These are phyloP conservation scores for Rhodophaea formosa DNA, from an alignment of 2,888 invertebrate species.

Conservation along the genomic window DNA sequence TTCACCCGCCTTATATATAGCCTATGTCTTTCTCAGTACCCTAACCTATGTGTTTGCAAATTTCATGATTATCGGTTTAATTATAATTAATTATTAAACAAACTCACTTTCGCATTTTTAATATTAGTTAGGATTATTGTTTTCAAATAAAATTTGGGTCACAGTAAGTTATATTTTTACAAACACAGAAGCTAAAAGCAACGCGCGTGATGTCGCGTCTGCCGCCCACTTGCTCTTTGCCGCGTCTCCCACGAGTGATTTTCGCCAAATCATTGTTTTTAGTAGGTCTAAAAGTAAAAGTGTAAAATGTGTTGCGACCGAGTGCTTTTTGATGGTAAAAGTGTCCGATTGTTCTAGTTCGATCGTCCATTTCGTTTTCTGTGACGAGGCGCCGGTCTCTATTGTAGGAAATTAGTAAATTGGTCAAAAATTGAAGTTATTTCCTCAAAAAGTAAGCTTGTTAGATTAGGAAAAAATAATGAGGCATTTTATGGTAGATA, in stretches of 20 bases:
- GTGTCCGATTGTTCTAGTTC: slow-evolving; percentile 23
- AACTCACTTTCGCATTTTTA: too few relatives aligned
- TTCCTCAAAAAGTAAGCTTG: background rate
- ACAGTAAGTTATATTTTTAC: too few relatives aligned
- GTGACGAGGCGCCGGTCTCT: background rate
- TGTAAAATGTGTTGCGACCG: slow-evolving; percentile 44
- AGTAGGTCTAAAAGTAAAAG: slow-evolving; percentile 63
- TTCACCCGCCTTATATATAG: too few relatives aligned
- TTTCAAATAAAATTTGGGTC: too few relatives aligned
- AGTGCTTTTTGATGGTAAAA: slow-evolving; percentile 32
- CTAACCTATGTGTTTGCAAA: too few relatives aligned
- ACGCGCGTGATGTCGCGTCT: background rate
- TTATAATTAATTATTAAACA: too few relatives aligned
- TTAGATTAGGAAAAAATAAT: background rate
- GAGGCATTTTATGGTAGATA: too few relatives aligned
- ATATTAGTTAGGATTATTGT: too few relatives aligned
- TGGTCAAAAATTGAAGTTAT: background rate
- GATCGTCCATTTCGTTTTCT: slow-evolving; percentile 16
- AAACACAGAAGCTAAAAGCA: background rate
- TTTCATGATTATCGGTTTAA: too few relatives aligned
- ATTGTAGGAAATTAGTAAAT: background rate
- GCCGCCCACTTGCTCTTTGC: slow-evolving; percentile 27
- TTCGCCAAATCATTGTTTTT: slow-evolving; percentile 62
- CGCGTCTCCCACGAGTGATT: slow-evolving; percentile 38
- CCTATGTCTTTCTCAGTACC: too few relatives aligned